Evolutionary conservation across 2,888 invertebrate species (phyloP).

Genomic region (Galerucella pusilla): DNA sequence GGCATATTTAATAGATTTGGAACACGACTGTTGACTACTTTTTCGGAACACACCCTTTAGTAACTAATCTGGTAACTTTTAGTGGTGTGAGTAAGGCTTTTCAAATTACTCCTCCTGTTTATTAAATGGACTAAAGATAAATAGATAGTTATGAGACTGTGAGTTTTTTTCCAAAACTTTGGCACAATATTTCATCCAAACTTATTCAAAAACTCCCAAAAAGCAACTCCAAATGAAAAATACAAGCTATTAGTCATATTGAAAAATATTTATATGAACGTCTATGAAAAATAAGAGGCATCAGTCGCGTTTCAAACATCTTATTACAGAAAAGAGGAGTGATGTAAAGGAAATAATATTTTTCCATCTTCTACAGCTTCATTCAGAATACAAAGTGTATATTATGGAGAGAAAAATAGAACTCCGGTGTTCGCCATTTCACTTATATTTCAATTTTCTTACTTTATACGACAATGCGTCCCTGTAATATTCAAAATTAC

Average conservation of each 20-base stretch:
- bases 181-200: not conserved
- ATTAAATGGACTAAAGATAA: too few species aligned
- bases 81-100: too few species aligned
- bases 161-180: too few species aligned
- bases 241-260: slow-evolving; percentile 41
- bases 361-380: slow-evolving; percentile 62
- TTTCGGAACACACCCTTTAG: too few species aligned
- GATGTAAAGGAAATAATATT: slow-evolving; percentile 64
- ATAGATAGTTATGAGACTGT: too few species aligned
- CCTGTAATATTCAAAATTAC: slow-evolving; percentile 56
- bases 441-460: slow-evolving; percentile 63
- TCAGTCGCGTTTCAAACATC: slow-evolving; percentile 56
- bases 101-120: too few species aligned
- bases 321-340: slow-evolving; percentile 59
- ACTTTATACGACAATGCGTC: slow-evolving; percentile 57
- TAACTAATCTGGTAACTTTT: too few species aligned
- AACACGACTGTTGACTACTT: too few species aligned
- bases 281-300: slow-evolving; percentile 46
- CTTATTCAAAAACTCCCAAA: not conserved
- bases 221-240: slow-evolving; percentile 18
- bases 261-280: slow-evolving; percentile 46
- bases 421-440: slow-evolving; percentile 52
- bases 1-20: too few species aligned
- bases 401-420: slow-evolving; percentile 60
- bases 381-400: slow-evolving; percentile 63